Conservation (phyloP, 1,140 invertebrate genomes). For the Drosophila erecta region DNA sequence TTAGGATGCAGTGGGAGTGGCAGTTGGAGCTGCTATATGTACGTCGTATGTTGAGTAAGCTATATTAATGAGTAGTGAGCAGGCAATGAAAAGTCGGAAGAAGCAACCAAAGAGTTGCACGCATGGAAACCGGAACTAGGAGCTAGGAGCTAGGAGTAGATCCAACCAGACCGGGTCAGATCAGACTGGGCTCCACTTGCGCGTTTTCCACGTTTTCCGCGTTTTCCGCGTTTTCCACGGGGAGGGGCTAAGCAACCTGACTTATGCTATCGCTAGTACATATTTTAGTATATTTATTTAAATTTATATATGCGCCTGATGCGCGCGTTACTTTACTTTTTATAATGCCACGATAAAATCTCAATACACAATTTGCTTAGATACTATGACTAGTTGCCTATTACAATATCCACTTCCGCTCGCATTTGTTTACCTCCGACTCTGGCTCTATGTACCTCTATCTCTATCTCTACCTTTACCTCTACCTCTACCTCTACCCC, state of each 20-base stretch:
- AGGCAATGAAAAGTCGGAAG: constrained; percentile 36
- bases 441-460: not conserved
- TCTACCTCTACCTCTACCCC: not conserved
- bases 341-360: constrained; percentile 70
- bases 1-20: no score
- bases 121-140: not conserved
- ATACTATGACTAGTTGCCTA: constrained; percentile 74
- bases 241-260: constrained; percentile 46
- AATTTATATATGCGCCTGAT: constrained; percentile 48
- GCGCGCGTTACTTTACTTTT: constrained; percentile 33
- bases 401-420: constrained; percentile 39
- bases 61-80: constrained; percentile 34
- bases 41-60: constrained; percentile 32
- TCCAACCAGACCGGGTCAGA: constrained; percentile 4
- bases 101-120: constrained; percentile 30
- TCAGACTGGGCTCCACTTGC: not conserved
- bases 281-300: constrained; percentile 37
- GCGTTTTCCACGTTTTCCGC: no score
- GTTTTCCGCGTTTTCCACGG: not conserved
- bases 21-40: constrained; percentile 10
- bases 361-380: constrained; percentile 74
- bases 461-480: no score
- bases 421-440: constrained; percentile 31
- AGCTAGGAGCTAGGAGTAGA: not conserved
- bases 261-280: constrained; percentile 51